Conservation (phyloP, 1,140 invertebrate genomes). For the Papilio aristodemus region DNA sequence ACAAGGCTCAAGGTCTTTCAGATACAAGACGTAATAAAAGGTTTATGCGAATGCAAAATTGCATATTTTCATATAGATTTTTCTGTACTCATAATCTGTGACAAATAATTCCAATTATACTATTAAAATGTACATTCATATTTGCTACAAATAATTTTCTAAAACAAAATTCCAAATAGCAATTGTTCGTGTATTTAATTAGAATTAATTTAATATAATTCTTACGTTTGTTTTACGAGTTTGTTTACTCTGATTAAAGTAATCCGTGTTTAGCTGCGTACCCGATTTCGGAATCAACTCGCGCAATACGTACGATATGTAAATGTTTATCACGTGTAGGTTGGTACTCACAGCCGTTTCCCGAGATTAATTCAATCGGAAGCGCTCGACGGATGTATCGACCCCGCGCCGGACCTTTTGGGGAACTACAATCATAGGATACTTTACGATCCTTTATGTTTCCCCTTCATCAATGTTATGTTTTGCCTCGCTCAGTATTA, state of each 20-base stretch:
- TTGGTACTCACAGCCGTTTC: constrained; percentile 42
- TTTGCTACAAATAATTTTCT: too few relatives aligned
- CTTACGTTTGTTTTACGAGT: not conserved
- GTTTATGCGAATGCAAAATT: not conserved
- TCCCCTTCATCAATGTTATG: constrained; percentile 28
- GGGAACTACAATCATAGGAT: constrained; percentile 62
- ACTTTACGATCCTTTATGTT: constrained; percentile 33
- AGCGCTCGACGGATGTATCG: constrained; percentile 59
- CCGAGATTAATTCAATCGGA: constrained; percentile 74
- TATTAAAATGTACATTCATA: too few relatives aligned
- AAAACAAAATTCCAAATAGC: too few relatives aligned
- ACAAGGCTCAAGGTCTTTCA: constrained; percentile 20
- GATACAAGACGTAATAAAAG: not conserved
- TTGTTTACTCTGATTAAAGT: constrained; percentile 23
- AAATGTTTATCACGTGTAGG: constrained; percentile 59
- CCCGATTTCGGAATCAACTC: constrained; percentile 47
- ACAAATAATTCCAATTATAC: too few relatives aligned
- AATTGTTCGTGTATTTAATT: too few relatives aligned
- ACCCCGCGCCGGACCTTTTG: constrained; percentile 63
- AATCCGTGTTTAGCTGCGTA: constrained; percentile 31
- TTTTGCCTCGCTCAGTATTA: not conserved
- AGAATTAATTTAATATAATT: not conserved
- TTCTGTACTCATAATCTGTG: not conserved
- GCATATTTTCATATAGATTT: not conserved
- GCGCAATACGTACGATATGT: constrained; percentile 50